phyloP scores from a whole-genome alignment of 2,888 invertebrate genomes.

The Pristionchus arcanus region DNA sequence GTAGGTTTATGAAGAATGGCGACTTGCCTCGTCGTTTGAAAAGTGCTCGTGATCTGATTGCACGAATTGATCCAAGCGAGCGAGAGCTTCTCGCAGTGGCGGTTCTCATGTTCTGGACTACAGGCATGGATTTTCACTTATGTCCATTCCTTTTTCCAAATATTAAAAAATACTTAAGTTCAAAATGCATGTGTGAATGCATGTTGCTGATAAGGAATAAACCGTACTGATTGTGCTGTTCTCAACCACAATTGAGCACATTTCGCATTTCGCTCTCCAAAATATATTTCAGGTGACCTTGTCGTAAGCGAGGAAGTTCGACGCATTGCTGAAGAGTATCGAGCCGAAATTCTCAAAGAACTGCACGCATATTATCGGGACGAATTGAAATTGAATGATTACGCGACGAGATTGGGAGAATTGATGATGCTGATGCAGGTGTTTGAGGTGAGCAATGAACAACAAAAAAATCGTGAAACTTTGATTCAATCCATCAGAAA shows the following conservation, averaged over 20 bases:
- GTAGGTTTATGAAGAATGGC: neutral
- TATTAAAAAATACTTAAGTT: too few relatives aligned
- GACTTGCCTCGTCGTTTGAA: neutral
- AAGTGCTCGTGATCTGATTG: neutral
- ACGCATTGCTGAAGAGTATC: neutral
- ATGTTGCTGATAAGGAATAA: too few relatives aligned
- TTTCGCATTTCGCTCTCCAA: neutral
- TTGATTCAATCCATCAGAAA: neutral
- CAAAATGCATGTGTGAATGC: too few relatives aligned
- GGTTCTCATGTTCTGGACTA: constrained; percentile 9
- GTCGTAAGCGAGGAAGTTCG: neutral
- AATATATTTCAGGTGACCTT: neutral
- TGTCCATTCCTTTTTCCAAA: too few relatives aligned
- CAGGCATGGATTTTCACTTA: too few relatives aligned
- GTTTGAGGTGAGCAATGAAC: neutral
- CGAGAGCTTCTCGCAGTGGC: neutral
- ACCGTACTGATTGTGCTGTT: too few relatives aligned
- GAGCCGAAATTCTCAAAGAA: neutral
- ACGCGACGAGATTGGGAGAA: neutral
- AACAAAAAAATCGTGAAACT: neutral
- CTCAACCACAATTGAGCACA: too few relatives aligned
- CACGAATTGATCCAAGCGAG: neutral
- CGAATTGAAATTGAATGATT: neutral
- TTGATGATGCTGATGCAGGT: constrained; percentile 34
- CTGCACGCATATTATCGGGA: neutral